These are phyloP conservation scores for Leucoraja erinaceus DNA, from an alignment of 2,113 vertebrate genomes.

Conservation along the genomic window DNA sequence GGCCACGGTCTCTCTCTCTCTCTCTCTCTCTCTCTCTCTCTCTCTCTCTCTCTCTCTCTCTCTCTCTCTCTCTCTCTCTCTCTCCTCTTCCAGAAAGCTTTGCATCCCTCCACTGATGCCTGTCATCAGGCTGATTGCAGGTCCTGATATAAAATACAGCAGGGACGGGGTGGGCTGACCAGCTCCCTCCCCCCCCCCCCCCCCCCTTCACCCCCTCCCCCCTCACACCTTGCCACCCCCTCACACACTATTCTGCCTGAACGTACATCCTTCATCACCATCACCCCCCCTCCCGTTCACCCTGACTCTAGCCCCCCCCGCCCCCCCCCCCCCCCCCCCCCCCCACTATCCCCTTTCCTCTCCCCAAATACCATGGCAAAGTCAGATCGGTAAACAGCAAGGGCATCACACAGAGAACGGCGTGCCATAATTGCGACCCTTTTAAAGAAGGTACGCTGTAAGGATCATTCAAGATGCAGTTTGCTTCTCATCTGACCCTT, in stretches of 20 bases:
- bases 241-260: slow-evolving; percentile 54
- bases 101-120: slow-evolving; percentile 62
- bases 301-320: background rate
- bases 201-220: slow-evolving; percentile 45
- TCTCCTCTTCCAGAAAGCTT: slow-evolving; percentile 59
- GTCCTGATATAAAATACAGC: slow-evolving; percentile 66
- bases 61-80: too few relatives aligned
- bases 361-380: slow-evolving; percentile 74
- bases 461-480: slow-evolving; percentile 66
- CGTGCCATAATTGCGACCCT: slow-evolving; percentile 43
- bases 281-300: background rate
- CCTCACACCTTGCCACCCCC: slow-evolving; percentile 48
- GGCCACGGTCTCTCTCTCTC: slow-evolving; percentile 58
- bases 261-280: slow-evolving; percentile 68
- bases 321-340: slow-evolving; percentile 45
- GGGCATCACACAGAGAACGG: slow-evolving; percentile 21
- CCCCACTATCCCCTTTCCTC: slow-evolving; percentile 62
- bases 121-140: slow-evolving; percentile 77
- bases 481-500: slow-evolving; percentile 83
- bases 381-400: slow-evolving; percentile 66
- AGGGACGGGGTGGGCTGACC: slow-evolving; percentile 50
- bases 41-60: too few relatives aligned
- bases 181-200: slow-evolving; percentile 39
- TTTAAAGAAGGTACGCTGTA: slow-evolving; percentile 55
- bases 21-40: too few relatives aligned